Percentiles rank a stretch among this genome's conserved stretches.
phyloP scores from a whole-genome alignment of 2,797 vertebrate species.

The Martes flavigula region DNA sequence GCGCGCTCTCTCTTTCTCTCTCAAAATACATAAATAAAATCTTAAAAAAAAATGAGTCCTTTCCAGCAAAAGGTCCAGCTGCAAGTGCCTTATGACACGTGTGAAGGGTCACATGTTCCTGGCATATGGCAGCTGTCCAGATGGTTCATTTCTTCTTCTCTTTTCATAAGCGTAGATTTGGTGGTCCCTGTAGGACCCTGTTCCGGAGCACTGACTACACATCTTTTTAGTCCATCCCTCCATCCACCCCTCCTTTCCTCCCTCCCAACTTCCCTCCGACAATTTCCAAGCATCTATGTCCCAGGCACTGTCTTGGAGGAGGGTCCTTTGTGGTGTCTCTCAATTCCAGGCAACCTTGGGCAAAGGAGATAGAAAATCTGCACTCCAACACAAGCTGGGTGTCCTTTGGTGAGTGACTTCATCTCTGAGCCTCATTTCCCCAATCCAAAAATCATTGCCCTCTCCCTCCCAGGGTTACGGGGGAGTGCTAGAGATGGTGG shows the following conservation, averaged over 20 bases:
- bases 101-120: background rate
- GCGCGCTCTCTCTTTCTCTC: background rate
- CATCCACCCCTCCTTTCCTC: background rate
- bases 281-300: background rate
- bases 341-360: background rate
- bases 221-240: too few species aligned
- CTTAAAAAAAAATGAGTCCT: background rate
- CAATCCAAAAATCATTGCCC: background rate
- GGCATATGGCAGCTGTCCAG: background rate
- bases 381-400: too few species aligned
- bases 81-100: accelerated
- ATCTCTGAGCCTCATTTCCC: background rate
- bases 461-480: background rate
- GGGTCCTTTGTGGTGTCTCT: background rate
- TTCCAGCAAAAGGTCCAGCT: background rate
- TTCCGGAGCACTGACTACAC: background rate
- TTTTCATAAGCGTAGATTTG: background rate
- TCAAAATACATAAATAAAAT: background rate
- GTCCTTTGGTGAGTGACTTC: background rate
- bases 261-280: background rate
- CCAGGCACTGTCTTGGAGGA: background rate
- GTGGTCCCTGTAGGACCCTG: background rate
- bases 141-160: background rate
- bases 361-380: background rate
- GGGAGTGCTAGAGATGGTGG: background rate